Evolutionary conservation across 2,888 invertebrate species (phyloP).

Genomic region (Epistrophe eligans): DNA sequence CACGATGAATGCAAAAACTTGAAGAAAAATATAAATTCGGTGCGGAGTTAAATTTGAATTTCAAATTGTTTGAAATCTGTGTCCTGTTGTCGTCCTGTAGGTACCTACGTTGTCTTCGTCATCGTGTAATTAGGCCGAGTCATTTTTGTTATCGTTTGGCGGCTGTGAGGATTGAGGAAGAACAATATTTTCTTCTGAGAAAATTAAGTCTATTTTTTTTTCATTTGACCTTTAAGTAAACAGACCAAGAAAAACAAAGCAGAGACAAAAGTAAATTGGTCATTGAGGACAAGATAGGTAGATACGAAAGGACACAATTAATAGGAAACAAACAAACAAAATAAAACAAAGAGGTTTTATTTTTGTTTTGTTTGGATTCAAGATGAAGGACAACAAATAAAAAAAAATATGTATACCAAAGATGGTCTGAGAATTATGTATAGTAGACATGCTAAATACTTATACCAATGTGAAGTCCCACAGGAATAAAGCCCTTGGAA

Average conservation of each 20-base stretch:
- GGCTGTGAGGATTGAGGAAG: neutral
- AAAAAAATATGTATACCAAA: too few species aligned
- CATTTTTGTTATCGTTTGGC: neutral
- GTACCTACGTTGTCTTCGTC: too few species aligned
- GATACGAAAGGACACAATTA: neutral
- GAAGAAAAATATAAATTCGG: slow-evolving; percentile 1
- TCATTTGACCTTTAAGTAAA: slow-evolving; percentile 44
- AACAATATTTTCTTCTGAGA: neutral
- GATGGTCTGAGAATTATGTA: too few species aligned
- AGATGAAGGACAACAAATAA: too few species aligned
- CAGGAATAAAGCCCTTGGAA: too few species aligned
- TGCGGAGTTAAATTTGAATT: slow-evolving; percentile 50
- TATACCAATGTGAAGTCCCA: too few species aligned
- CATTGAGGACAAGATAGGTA: neutral
- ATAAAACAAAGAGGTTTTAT: too few species aligned
- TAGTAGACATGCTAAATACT: too few species aligned
- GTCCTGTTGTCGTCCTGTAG: neutral
- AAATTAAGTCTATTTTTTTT: slow-evolving; percentile 46
- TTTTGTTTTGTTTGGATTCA: too few species aligned
- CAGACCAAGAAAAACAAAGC: neutral
- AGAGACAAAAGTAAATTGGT: slow-evolving; percentile 45
- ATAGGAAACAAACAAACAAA: slow-evolving; percentile 1
- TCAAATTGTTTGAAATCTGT: slow-evolving; percentile 60
- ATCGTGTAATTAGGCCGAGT: slow-evolving; percentile 45
- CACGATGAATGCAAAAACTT: neutral